Evolutionary conservation across 2,113 vertebrate species (phyloP).

Genomic region (Cyanistes caeruleus): DNA sequence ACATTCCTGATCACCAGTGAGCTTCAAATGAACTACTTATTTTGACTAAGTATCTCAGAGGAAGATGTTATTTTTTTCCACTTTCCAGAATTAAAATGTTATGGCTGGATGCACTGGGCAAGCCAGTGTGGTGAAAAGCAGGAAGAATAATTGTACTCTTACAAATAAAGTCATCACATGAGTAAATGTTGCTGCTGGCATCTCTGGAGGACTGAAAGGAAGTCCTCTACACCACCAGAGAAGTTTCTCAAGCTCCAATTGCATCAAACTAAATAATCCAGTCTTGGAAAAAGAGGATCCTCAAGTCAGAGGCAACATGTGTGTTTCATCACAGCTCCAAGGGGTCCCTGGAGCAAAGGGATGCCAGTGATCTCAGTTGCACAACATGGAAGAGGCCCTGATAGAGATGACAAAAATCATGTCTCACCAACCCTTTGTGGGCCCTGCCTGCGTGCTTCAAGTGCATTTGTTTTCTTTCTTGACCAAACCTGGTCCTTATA

Average conservation of each 20-base stretch:
- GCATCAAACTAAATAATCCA: neutral
- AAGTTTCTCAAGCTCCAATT: neutral
- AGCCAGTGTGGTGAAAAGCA: neutral
- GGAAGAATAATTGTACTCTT: neutral
- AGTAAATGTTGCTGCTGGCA: neutral
- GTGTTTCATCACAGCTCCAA: neutral
- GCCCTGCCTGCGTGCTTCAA: neutral
- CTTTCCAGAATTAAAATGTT: neutral
- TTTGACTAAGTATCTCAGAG: neutral
- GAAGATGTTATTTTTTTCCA: neutral
- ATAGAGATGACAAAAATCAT: neutral
- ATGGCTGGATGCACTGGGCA: neutral
- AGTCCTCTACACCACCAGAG: neutral
- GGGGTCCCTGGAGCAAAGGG: neutral
- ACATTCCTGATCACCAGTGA: neutral
- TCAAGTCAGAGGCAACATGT: neutral
- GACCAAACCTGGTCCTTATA: neutral
- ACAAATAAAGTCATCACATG: neutral
- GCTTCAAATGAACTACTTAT: neutral
- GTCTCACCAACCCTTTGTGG: neutral
- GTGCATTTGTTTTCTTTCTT: neutral
- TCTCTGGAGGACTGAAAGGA: neutral
- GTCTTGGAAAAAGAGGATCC: neutral
- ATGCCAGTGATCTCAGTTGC: neutral
- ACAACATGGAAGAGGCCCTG: fast-evolving